Conservation (phyloP, 2,888 invertebrate genomes). For the Argyresthia goedartella region DNA sequence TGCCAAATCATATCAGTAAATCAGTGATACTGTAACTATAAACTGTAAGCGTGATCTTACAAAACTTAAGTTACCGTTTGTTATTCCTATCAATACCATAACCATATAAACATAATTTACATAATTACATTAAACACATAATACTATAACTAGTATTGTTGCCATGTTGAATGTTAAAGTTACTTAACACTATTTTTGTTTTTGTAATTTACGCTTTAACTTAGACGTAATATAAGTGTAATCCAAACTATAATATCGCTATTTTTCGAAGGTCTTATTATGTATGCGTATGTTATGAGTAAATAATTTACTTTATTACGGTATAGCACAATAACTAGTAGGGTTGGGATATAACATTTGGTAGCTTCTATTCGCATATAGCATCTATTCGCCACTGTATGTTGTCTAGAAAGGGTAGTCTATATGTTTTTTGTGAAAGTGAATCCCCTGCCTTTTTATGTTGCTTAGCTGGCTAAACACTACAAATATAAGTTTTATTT, state of each 20-base stretch:
- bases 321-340: constrained; percentile 55
- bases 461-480: too few relatives aligned
- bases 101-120: background rate
- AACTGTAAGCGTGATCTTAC: background rate
- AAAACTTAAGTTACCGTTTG: too few relatives aligned
- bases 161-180: constrained; percentile 3
- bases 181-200: constrained; percentile 1
- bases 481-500: too few relatives aligned
- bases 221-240: constrained; percentile 35
- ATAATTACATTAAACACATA: background rate
- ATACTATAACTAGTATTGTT: background rate
- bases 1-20: constrained; percentile 53
- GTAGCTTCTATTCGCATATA: constrained; percentile 17
- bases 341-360: constrained; percentile 44
- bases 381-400: background rate
- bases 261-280: constrained; percentile 59
- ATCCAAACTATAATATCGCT: constrained; percentile 42
- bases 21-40: constrained; percentile 36
- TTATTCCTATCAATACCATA: background rate
- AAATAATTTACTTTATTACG: constrained; percentile 44
- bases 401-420: background rate
- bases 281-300: constrained; percentile 39
- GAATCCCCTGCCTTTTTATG: too few relatives aligned
- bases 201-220: constrained; percentile 4
- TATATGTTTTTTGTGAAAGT: too few relatives aligned